Conservation (phyloP, 2,797 vertebrate species). For the Sebastes nivosus region DNA sequence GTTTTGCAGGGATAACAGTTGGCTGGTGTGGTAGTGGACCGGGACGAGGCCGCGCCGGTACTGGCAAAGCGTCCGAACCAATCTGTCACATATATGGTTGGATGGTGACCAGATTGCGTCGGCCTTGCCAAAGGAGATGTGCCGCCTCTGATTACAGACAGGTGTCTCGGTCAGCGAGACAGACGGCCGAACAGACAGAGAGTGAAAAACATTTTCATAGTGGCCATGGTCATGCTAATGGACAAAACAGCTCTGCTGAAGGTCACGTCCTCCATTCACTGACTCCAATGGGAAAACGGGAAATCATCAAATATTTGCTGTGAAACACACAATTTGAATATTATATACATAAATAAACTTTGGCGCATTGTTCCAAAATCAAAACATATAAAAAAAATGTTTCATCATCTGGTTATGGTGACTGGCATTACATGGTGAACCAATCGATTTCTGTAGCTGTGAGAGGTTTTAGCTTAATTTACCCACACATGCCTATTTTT, state of each 20-base stretch:
- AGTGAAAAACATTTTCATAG: slow-evolving; percentile 34
- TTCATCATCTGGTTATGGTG: too few species aligned
- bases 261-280: slow-evolving; percentile 20
- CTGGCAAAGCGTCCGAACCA: slow-evolving; percentile 21
- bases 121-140: slow-evolving; percentile 40
- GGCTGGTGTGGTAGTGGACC: slow-evolving; percentile 15
- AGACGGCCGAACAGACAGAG: slow-evolving; percentile 29
- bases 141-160: slow-evolving; percentile 40
- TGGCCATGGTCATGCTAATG: slow-evolving; percentile 20
- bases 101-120: slow-evolving; percentile 30
- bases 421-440: not conserved
- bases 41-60: not conserved
- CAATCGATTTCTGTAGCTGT: not conserved
- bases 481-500: not conserved
- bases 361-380: not conserved
- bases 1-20: slow-evolving; percentile 31
- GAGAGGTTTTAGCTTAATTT: not conserved
- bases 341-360: too few species aligned
- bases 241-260: slow-evolving; percentile 27
- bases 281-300: not conserved
- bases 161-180: slow-evolving; percentile 38
- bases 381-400: too few species aligned
- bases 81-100: slow-evolving; percentile 41
- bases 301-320: slow-evolving; percentile 3
- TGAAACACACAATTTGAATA: slow-evolving; percentile 2